Evolutionary conservation across 2,888 invertebrate genomes (phyloP).

Genomic region (Criorhina ranunculi): DNA sequence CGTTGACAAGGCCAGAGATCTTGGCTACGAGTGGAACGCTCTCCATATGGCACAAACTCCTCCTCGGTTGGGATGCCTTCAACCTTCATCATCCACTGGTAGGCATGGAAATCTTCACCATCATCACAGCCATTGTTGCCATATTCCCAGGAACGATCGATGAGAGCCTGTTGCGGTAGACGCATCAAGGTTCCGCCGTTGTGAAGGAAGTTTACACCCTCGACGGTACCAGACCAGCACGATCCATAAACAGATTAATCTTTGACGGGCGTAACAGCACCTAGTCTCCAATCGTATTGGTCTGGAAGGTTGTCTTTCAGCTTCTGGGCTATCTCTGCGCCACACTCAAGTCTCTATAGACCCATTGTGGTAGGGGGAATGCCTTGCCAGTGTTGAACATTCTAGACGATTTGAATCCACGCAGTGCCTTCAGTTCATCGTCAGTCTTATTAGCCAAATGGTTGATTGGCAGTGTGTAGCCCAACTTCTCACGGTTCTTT

Average conservation of each 20-base stretch:
- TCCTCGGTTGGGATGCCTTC: slow-evolving; percentile 95
- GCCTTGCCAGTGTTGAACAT: slow-evolving; percentile 90
- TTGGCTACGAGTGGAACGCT: too few relatives aligned
- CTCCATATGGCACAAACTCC: slow-evolving; percentile 96
- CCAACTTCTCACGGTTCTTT: slow-evolving; percentile 90
- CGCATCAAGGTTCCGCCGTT: slow-evolving; percentile 91
- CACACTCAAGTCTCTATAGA: too few relatives aligned
- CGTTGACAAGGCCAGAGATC: slow-evolving; percentile 94
- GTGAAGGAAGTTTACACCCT: slow-evolving; percentile 95
- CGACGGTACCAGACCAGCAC: slow-evolving; percentile 97
- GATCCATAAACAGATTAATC: slow-evolving; percentile 99
- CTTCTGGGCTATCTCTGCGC: too few relatives aligned
- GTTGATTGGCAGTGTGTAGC: slow-evolving; percentile 92
- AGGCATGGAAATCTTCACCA: slow-evolving; percentile 97
- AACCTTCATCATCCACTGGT: slow-evolving; percentile 96
- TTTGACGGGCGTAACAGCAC: slow-evolving; percentile 97
- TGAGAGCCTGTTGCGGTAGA: slow-evolving; percentile 96
- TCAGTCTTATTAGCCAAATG: slow-evolving; percentile 94
- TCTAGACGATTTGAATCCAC: slow-evolving; percentile 88
- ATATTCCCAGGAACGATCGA: slow-evolving; percentile 99
- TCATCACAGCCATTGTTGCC: too few relatives aligned
- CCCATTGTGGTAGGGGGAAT: slow-evolving; percentile 91
- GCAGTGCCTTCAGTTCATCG: slow-evolving; percentile 90
- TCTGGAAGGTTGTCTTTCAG: slow-evolving; percentile 88
- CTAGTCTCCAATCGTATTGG: slow-evolving; percentile 95